Evolutionary conservation across 2,797 vertebrate species (phyloP), one percentile per base, ranked within the genome.

Genomic region (Danio kyathit): DNA sequence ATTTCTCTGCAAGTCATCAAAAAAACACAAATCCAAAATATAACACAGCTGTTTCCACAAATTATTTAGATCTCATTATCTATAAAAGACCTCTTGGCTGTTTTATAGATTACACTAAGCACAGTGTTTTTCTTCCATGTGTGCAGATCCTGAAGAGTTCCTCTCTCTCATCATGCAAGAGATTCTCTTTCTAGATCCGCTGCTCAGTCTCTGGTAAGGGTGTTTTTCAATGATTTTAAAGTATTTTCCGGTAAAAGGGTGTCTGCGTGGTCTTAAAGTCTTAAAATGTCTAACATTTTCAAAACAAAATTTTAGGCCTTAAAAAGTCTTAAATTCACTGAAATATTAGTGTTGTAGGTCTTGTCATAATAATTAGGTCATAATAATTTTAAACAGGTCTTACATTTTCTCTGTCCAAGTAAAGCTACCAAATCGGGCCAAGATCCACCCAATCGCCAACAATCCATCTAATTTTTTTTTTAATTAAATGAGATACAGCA

Each of bases 131-230:
- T 59, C 85, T 21, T 72, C 86, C 13, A 14, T 76, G 7, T 51
- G 87, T 88, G 40, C 87, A 98, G 97, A 98, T 89, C 96, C 97
- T 0, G 97, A 98, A 83, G 97, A 98, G 90, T 98, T 98, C 81
- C 95, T 98, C 6, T 95, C 85, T 3, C 91, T 97, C 84, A 93
- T 97, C 66, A 97, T 97, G 95, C 94, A 97, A 10, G 91, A 95
- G 14, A 92, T 97, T 60, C 91, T 97, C 16, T 90, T 90, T 2
- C 91, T 97, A 82, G 96, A 98, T 10, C 96, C 97, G 0, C 95
- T 96, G 0, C 72, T 97, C 70, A 96, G 94, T 85, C 92, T 98
- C 92, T 94, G 21, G 80, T n/a, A 79, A 3, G 14, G 3, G 21
- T 7, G 0, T 0, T 2, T 12, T 19, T 29, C 41, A 66, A 46